Conservation (phyloP, 2,797 vertebrate genomes). For the Amphiprion clarkii region DNA sequence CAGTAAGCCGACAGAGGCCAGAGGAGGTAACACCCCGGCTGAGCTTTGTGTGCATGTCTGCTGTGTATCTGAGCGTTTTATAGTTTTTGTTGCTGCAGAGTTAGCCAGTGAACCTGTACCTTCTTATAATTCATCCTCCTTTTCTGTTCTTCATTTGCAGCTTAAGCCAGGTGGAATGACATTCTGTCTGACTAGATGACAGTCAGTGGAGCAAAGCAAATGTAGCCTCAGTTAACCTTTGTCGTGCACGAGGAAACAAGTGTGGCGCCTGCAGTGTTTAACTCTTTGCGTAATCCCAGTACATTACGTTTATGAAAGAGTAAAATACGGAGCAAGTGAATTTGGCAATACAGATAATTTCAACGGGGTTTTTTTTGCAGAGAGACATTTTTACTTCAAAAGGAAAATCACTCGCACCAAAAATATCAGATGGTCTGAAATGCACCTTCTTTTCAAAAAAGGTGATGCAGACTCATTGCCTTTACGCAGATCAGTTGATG, state of each 20-base stretch:
- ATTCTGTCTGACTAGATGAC: constrained; percentile 34
- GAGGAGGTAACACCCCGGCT: constrained; percentile 55
- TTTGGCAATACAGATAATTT: constrained; percentile 4
- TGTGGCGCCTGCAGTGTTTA: constrained; percentile 31
- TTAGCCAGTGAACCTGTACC: constrained; percentile 1
- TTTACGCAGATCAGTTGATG: too few relatives aligned
- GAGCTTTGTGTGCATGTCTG: constrained; percentile 21
- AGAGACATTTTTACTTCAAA: too few relatives aligned
- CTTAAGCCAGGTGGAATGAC: constrained; percentile 41
- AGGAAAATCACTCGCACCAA: too few relatives aligned
- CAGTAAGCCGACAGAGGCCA: constrained; percentile 58
- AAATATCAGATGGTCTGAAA: too few relatives aligned
- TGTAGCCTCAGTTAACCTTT: constrained; percentile 56
- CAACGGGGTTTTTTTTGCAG: too few relatives aligned
- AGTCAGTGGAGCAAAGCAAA: constrained; percentile 26
- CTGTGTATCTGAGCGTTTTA: constrained; percentile 3
- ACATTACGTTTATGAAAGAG: constrained; percentile 29
- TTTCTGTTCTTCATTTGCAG: constrained; percentile 37
- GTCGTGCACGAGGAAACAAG: constrained; percentile 42
- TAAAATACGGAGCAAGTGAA: constrained; percentile 14
- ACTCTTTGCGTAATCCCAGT: constrained; percentile 17
- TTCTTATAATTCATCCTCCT: constrained; percentile 7
- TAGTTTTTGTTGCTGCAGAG: background rate
- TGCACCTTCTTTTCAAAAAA: too few relatives aligned
- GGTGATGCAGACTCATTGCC: too few relatives aligned